A percentile compares a stretch with the other conserved stretches of the same genome.
phyloP scores from a whole-genome alignment of 92 coral and sea anemone species.

The Actinernus sp. region DNA sequence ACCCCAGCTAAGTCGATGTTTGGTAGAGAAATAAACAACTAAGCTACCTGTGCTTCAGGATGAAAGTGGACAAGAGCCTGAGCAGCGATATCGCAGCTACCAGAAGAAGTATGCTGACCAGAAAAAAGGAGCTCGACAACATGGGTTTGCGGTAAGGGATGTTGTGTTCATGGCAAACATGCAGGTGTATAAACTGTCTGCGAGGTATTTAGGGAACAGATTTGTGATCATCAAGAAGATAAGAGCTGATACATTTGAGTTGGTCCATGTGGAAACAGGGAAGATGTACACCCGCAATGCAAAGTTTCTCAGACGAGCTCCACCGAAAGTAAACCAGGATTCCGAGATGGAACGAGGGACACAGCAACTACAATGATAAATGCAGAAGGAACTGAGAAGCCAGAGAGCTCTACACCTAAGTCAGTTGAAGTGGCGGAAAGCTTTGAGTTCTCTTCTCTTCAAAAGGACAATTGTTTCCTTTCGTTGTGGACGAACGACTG shows the following conservation, averaged over 20 bases:
- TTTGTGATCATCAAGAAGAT: conserved; percentile 21
- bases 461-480: no score
- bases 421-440: no score
- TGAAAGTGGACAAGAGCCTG: neutral
- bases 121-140: conserved; percentile 1
- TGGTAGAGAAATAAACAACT: conserved; percentile 32
- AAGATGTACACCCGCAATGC: conserved; percentile 23
- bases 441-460: no score
- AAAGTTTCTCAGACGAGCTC: neutral
- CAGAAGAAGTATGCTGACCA: conserved; percentile 20
- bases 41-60: conserved; percentile 31
- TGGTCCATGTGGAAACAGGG: conserved; percentile 11
- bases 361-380: no score
- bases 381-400: no score
- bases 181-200: conserved; percentile 2
- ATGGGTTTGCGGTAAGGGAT: conserved; percentile 25
- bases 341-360: no score
- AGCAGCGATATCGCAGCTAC: conserved; percentile 19
- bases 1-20: conserved; percentile 51
- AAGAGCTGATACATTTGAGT: conserved; percentile 23
- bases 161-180: conserved; percentile 29
- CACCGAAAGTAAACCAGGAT: no score
- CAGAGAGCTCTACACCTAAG: no score
- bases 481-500: no score
- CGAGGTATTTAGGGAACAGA: conserved; percentile 1